phyloP scores from a whole-genome alignment of 1,140 invertebrate genomes.

The Lepidurus packardi region DNA sequence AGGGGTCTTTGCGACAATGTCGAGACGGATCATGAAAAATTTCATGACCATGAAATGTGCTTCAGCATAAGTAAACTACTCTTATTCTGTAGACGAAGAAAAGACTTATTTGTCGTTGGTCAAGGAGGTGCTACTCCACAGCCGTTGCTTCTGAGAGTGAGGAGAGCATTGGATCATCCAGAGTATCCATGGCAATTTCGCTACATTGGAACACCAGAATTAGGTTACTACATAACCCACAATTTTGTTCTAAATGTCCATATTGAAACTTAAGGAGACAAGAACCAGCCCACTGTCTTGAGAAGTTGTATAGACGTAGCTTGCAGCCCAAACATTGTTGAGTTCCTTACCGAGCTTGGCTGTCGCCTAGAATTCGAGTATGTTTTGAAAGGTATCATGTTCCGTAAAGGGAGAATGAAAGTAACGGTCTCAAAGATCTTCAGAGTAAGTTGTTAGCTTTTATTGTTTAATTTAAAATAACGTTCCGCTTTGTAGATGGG shows the following conservation, averaged over 20 bases:
- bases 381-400: conserved; percentile 88
- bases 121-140: conserved; percentile 49
- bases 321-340: conserved; percentile 77
- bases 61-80: conserved; percentile 59
- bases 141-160: conserved; percentile 64
- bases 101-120: background rate
- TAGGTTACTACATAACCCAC: conserved; percentile 45
- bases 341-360: conserved; percentile 87
- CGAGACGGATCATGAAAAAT: conserved; percentile 69
- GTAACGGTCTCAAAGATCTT: conserved; percentile 92
- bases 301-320: conserved; percentile 86
- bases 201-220: conserved; percentile 83
- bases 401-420: conserved; percentile 94
- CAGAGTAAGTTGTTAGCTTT: conserved; percentile 50
- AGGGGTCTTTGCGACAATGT: conserved; percentile 53
- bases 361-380: conserved; percentile 89
- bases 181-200: conserved; percentile 80
- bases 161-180: conserved; percentile 65
- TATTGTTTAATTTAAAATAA: conserved; percentile 18
- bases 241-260: background rate
- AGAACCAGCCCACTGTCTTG: conserved; percentile 79
- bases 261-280: conserved; percentile 57
- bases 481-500: conserved; percentile 51
- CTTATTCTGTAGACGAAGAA: background rate
- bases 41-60: conserved; percentile 80